Base-by-base conservation (phyloP, 2,888 invertebrate species). In the Thyatira batis region DNA sequence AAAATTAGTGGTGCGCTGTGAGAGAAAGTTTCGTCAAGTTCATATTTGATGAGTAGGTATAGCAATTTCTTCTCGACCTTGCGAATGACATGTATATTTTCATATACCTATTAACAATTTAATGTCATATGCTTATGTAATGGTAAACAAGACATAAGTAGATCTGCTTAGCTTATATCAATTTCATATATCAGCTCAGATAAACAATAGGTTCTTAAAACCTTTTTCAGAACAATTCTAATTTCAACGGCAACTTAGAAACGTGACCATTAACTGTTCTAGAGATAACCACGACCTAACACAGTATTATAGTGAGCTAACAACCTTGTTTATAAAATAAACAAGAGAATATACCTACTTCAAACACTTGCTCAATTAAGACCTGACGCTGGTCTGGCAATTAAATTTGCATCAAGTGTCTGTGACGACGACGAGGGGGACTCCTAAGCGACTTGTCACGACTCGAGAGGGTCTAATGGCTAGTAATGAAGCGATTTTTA, bases 401-500 rank as follows among this genome's bases (percentile, higher is more conserved):
- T 79, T 68, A 73, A 71, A 77, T 81, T 82, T 80, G 68, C 78
- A 80, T 80, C 69, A 73, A 67, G 60, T 56, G 69, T 62, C 65
- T 61, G 52, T 51, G 49, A 44, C 50, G 51, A 20, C 25, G 53
- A 46, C 52, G 25, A 48, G 54, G 50, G 55, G 39, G 28, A 30
- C 45, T 51, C 21, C 13, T 25, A 52, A 52, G n/a, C 21, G 33
- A 33, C 33, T 52, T 46, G 46, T 46, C 45, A 25, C 25, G 23
- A 51, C 44, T 17, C 30, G 21, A 17, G 23, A 23, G 39, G 17
- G 13, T 50, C 25, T 33, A 50, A 43, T 39, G 13, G 21, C 21
- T 27, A 25, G 48, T 48, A 48, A 48, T 4, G 17, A 27, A 25
- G 13, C 13, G n/a, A 13, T 48, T 20, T 1, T 28, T 27, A 25